Conservation (phyloP, 1,140 invertebrate species). For the Caerostris extrusa region DNA sequence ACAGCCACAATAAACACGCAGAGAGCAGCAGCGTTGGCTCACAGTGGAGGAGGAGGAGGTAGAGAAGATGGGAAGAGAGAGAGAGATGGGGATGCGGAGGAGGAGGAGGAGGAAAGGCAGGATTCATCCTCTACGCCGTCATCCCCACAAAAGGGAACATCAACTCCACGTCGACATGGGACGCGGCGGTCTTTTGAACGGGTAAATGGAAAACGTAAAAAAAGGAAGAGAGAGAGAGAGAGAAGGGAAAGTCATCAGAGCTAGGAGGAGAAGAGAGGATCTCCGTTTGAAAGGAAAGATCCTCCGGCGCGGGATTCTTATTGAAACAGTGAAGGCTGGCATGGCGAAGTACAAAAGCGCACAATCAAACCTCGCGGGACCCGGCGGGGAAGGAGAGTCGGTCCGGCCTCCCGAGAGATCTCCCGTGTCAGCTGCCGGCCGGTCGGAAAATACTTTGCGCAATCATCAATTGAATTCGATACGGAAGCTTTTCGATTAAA, state of each 20-base stretch:
- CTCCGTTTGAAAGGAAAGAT: background rate
- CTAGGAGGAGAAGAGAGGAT: background rate
- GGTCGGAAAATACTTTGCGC: slow-evolving; percentile 25
- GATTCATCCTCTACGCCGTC: slow-evolving; percentile 47
- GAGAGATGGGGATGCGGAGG: background rate
- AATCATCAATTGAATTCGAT: slow-evolving; percentile 62
- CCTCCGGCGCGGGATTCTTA: slow-evolving; percentile 27
- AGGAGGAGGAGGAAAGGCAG: background rate
- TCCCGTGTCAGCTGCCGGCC: slow-evolving; percentile 31
- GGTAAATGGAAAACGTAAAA: slow-evolving; percentile 63
- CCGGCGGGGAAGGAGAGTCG: background rate
- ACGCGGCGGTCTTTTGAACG: slow-evolving; percentile 67
- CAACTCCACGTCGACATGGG: slow-evolving; percentile 65
- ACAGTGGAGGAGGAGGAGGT: no score
- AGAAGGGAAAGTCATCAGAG: slow-evolving; percentile 69
- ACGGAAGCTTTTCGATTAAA: slow-evolving; percentile 45
- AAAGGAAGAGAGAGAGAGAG: slow-evolving; percentile 3
- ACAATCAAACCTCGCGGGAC: slow-evolving; percentile 69
- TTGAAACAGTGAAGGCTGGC: slow-evolving; percentile 65
- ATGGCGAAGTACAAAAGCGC: slow-evolving; percentile 65
- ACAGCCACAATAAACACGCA: slow-evolving; percentile 59
- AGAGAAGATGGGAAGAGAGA: background rate
- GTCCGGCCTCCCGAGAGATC: background rate
- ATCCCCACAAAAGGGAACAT: slow-evolving; percentile 68
- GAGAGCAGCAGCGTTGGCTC: slow-evolving; percentile 20